Conservation (phyloP, 2,888 invertebrate species). For the Tricholauxania praeusta region DNA sequence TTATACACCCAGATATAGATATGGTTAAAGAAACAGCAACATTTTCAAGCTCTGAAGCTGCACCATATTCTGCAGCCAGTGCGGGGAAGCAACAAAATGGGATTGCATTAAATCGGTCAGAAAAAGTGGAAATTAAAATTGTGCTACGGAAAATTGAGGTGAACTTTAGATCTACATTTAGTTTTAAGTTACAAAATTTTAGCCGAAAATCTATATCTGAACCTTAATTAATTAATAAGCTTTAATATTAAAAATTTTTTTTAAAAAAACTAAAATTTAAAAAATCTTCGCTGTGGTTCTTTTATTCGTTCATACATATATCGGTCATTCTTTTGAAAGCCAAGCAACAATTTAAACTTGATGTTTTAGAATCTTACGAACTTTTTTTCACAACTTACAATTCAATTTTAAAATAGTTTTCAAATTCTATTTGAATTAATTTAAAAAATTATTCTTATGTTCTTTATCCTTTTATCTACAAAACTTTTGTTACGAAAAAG, state of each 20-base stretch:
- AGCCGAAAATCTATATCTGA: no score
- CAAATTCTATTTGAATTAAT: no score
- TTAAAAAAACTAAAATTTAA: not conserved
- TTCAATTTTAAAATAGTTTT: no score
- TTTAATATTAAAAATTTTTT: not conserved
- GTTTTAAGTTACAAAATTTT: not conserved
- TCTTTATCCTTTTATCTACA: no score
- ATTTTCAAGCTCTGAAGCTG: not conserved
- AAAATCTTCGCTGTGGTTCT: not conserved
- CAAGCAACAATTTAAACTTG: no score
- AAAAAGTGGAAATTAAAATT: slow-evolving; percentile 54
- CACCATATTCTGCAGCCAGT: not conserved
- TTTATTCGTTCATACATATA: not conserved
- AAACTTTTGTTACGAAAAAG: no score
- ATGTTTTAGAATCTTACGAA: no score
- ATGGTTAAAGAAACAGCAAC: slow-evolving; percentile 42
- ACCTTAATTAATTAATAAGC: no score
- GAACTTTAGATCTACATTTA: slow-evolving; percentile 29
- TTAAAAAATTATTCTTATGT: no score
- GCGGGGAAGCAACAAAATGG: not conserved
- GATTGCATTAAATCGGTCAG: slow-evolving; percentile 32
- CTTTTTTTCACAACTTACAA: no score
- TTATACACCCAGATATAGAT: slow-evolving; percentile 53
- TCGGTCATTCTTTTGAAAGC: no score
- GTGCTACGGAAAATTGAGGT: slow-evolving; percentile 57